Evolutionary conservation across 2,888 invertebrate species (phyloP), one percentile per base, ranked within the genome.

Genomic region (Agriopis leucophaearia): DNA sequence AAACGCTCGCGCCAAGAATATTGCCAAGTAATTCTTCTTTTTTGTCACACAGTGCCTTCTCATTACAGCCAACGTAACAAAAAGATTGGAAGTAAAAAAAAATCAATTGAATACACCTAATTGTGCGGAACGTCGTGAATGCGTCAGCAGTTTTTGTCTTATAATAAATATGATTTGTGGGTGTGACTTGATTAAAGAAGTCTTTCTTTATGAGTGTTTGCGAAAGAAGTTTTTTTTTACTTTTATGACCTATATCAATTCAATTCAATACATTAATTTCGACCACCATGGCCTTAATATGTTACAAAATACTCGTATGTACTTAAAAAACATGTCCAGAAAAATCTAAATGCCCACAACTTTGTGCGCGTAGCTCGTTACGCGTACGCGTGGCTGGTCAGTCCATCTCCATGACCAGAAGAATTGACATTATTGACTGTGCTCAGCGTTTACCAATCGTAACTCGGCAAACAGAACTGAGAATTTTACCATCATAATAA

Each of bases 71-170:
- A 52, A 47, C 64, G 50, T 66, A 61, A 78, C 74, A 83, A 84
- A 83, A 84, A 80, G 70, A 74, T 79, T 42, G 77, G 59, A 69
- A 75, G 61, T 51, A 66, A 66, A 66, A 45, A n/a, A 66, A 62
- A 51, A 40, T 52, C 66, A 57, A 62, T 66, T 66, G 47, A 62
- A 66, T 62, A 66, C 61, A 42, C 40, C 51, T 74, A 78, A 81
- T 78, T 77, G 81, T 78, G 79, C 79, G 79, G 72, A 81, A 69
- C 78, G 70, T 44, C 68, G 69, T 77, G 76, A 79, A 80, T 79
- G 78, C 78, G 72, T 78, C 78, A 78, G 65, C 60, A 45, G 56
- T 45, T 66, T 66, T 66, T 38, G 38, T 35, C 36, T 44, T 38
- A 1, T 66, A 10, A 45, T 59, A 64, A 67, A 38, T 27, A 55